A percentile compares a stretch with the other conserved stretches of the same genome.
Evolutionary conservation across 2,888 invertebrate species (phyloP).

Genomic region (Strigamia maritima): DNA sequence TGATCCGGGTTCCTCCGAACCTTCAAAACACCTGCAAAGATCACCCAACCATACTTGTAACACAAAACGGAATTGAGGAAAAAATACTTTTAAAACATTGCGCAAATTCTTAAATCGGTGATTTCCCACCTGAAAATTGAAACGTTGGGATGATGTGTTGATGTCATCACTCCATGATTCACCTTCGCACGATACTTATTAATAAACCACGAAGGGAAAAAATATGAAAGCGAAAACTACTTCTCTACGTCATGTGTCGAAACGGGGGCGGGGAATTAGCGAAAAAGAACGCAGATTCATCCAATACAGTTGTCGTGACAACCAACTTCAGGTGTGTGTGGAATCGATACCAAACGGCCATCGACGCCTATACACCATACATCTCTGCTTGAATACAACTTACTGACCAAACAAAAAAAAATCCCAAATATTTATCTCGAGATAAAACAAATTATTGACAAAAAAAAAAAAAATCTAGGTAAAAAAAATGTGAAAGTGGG

Average conservation of each 20-base stretch:
- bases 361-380: background rate
- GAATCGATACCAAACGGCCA: slow-evolving; percentile 17
- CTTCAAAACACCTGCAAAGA: slow-evolving; percentile 13
- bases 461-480: background rate
- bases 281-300: slow-evolving; percentile 16
- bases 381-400: background rate
- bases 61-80: background rate
- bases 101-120: background rate
- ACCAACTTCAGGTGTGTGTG: background rate
- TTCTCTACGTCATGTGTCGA: background rate
- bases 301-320: slow-evolving; percentile 12
- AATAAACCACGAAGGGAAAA: background rate
- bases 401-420: background rate
- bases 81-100: background rate
- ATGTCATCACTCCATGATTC: background rate
- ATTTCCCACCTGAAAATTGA: too few relatives aligned
- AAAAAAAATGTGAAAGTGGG: background rate
- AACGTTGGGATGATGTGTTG: too few relatives aligned
- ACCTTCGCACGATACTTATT: background rate
- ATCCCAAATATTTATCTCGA: background rate
- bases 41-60: background rate
- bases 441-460: slow-evolving; percentile 26
- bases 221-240: background rate
- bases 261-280: background rate
- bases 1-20: background rate